Conservation (phyloP, 2,888 invertebrate species). For the Pycnomerus fuliginosus region DNA sequence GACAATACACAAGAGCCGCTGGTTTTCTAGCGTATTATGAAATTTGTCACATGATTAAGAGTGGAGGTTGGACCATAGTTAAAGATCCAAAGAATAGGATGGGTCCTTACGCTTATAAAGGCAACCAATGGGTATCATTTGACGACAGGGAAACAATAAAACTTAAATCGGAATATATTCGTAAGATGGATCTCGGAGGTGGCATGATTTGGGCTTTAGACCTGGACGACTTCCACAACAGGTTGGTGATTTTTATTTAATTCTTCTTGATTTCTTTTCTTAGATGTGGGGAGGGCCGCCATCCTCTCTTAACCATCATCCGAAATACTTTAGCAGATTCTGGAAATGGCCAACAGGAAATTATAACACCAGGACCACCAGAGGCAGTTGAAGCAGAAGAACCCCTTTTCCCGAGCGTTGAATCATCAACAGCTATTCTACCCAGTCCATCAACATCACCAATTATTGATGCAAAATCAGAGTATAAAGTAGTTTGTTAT, state of each 20-base stretch:
- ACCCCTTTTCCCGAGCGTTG: conserved; percentile 20
- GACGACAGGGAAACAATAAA: conserved; percentile 80
- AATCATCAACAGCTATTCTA: conserved; percentile 24
- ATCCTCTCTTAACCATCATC: conserved; percentile 78
- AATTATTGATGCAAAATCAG: conserved; percentile 38
- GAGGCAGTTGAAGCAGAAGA: conserved; percentile 16
- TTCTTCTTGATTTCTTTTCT: too few relatives aligned
- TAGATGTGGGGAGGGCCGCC: conserved; percentile 79
- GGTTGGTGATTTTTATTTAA: too few relatives aligned
- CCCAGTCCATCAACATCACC: conserved; percentile 24
- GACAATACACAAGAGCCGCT: conserved; percentile 81
- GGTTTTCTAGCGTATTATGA: conserved; percentile 90
- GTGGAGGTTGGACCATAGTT: conserved; percentile 77
- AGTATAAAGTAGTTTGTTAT: conserved; percentile 83
- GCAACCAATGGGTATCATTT: conserved; percentile 88
- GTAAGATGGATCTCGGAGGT: conserved; percentile 75
- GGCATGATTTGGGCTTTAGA: conserved; percentile 92
- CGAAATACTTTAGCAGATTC: conserved; percentile 66
- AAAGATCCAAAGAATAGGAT: conserved; percentile 75
- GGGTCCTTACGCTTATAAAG: conserved; percentile 86
- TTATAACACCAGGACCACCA: conserved; percentile 4
- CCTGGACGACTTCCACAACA: conserved; percentile 79
- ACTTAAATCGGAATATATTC: conserved; percentile 76
- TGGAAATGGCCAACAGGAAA: conserved; percentile 39
- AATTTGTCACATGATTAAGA: conserved; percentile 80